Evolutionary conservation across 2,797 vertebrate genomes (phyloP).

Genomic region (Pipistrellus pipistrellus): DNA sequence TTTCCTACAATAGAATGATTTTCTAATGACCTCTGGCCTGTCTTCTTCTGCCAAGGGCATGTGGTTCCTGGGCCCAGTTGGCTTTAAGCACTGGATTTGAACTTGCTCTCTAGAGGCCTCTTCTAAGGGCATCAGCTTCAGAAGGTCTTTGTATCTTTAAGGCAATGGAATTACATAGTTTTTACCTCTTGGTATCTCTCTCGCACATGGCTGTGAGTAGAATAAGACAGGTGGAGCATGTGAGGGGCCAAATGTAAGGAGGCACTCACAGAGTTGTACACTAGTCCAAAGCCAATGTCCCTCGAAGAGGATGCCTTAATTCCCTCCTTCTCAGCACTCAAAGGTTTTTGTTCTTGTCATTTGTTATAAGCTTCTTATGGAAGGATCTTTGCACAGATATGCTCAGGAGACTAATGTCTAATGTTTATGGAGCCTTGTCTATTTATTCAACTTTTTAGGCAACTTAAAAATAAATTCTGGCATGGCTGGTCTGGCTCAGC

Average conservation of each 20-base stretch:
- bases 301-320: accelerated
- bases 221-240: not conserved
- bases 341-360: not conserved
- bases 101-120: not conserved
- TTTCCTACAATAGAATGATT: not conserved
- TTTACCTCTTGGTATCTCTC: not conserved
- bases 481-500: no score
- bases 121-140: not conserved
- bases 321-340: not conserved
- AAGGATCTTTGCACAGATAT: not conserved
- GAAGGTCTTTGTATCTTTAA: not conserved
- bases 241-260: not conserved
- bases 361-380: not conserved
- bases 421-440: not conserved
- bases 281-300: not conserved
- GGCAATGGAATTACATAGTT: not conserved
- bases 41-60: not conserved
- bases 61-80: no score
- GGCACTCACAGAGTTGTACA: accelerated
- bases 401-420: not conserved
- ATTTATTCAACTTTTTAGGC: not conserved
- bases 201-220: not conserved
- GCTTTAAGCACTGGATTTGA: not conserved
- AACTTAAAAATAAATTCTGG: not conserved
- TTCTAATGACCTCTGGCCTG: not conserved